Conservation (phyloP, 2,797 vertebrate species). For the Coccyzus lansbergi region DNA sequence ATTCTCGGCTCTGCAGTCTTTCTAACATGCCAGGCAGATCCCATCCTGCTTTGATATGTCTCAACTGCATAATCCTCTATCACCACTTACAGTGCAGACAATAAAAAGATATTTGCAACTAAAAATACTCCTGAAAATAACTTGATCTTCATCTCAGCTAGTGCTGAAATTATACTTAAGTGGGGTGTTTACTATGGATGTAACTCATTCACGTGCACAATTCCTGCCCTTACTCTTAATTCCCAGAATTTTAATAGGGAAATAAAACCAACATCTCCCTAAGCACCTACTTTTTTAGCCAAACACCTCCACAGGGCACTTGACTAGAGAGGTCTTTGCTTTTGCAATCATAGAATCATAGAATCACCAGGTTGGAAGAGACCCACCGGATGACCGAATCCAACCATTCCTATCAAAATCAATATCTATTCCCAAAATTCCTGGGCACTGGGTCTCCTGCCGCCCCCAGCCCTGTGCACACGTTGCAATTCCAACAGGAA, state of each 20-base stretch:
- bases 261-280: neutral
- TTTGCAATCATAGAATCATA: neutral
- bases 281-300: rapidly evolving
- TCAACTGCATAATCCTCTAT: neutral
- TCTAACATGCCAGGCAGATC: neutral
- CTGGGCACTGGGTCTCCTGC: rapidly evolving
- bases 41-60: neutral
- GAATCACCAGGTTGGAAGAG: too few relatives aligned
- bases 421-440: neutral
- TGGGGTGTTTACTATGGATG: neutral
- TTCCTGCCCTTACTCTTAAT: neutral
- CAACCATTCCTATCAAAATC: too few relatives aligned
- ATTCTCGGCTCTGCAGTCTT: neutral
- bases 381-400: too few relatives aligned
- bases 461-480: neutral
- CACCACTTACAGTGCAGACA: neutral
- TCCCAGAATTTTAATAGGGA: neutral
- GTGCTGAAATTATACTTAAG: neutral
- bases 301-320: neutral
- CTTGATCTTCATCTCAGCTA: neutral
- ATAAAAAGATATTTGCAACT: neutral
- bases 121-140: neutral
- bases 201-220: neutral
- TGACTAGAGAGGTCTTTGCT: rapidly evolving
- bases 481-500: neutral